phyloP scores from a whole-genome alignment of 92 coral and sea anemone genomes.

The Parazoanthus swiftii region DNA sequence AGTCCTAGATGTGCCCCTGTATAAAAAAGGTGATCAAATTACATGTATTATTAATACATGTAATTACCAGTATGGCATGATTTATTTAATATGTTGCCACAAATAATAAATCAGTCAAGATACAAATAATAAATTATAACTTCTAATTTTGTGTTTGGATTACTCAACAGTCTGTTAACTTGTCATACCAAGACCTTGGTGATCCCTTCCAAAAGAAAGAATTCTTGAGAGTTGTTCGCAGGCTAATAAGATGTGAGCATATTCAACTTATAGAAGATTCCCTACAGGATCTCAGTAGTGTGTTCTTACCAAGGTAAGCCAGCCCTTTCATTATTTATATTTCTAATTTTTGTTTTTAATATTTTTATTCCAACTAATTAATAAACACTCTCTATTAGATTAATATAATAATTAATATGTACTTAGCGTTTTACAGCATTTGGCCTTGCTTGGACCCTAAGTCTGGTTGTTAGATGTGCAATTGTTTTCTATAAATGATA shows the following conservation, averaged over 20 bases:
- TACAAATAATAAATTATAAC: neutral
- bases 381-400: no score
- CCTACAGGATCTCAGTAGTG: slow-evolving; percentile 78
- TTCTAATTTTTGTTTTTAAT: no score
- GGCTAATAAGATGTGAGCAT: slow-evolving; percentile 91
- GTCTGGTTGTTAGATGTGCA: no score
- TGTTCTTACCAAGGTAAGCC: slow-evolving; percentile 82
- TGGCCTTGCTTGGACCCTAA: no score
- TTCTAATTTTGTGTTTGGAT: slow-evolving; percentile 1
- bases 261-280: slow-evolving; percentile 92
- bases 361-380: no score
- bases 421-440: no score
- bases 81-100: neutral
- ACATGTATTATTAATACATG: no score
- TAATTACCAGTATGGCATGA: neutral
- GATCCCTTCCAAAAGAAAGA: slow-evolving; percentile 89
- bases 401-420: no score
- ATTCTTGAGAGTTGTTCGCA: slow-evolving; percentile 80
- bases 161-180: slow-evolving; percentile 77
- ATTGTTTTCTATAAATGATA: neutral
- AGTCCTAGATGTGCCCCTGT: no score
- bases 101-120: neutral
- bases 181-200: slow-evolving; percentile 95
- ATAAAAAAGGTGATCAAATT: no score
- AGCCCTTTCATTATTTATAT: no score